Percentiles rank a stretch among this genome's conserved stretches.
These are phyloP conservation scores for Naso thynnoides DNA, from an alignment of 2,797 vertebrate species.

Conservation along the genomic window DNA sequence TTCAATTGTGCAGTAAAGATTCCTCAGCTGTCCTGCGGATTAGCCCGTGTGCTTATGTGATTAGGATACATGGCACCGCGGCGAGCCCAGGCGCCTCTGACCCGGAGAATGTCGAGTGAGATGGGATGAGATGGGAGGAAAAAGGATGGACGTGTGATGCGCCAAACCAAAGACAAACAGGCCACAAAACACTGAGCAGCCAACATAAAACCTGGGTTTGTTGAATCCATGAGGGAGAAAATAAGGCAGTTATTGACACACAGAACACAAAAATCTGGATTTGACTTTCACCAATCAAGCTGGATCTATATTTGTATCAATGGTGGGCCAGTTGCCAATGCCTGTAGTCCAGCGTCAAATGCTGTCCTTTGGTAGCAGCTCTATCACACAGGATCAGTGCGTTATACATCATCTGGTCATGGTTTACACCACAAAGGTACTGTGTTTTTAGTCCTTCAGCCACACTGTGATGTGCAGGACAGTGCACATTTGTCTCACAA, in stretches of 20 bases:
- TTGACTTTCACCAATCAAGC: not conserved
- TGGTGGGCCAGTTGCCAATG: not conserved
- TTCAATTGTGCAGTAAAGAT: conserved; percentile 84
- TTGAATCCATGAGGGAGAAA: conserved; percentile 20
- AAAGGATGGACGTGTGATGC: conserved; percentile 60
- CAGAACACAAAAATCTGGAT: conserved; percentile 3
- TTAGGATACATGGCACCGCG: conserved; percentile 86
- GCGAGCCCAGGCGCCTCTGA: conserved; percentile 83
- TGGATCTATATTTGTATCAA: not conserved
- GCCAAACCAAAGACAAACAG: conserved; percentile 19
- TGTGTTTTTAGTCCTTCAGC: not conserved
- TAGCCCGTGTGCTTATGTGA: conserved; percentile 86
- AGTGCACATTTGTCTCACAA: not conserved
- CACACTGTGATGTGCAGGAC: not conserved
- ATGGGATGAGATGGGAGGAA: conserved; percentile 65
- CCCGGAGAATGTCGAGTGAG: conserved; percentile 74
- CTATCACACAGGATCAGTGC: not conserved
- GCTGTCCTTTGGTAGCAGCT: too few relatives aligned
- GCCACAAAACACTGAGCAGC: conserved; percentile 15
- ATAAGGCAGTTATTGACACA: conserved; percentile 7
- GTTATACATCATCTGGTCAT: not conserved
- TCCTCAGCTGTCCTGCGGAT: conserved; percentile 88
- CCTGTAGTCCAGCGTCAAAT: not conserved
- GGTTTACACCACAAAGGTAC: not conserved
- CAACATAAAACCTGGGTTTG: conserved; percentile 23